Conservation (phyloP, 2,888 invertebrate species). For the Euplagia quadripunctaria region DNA sequence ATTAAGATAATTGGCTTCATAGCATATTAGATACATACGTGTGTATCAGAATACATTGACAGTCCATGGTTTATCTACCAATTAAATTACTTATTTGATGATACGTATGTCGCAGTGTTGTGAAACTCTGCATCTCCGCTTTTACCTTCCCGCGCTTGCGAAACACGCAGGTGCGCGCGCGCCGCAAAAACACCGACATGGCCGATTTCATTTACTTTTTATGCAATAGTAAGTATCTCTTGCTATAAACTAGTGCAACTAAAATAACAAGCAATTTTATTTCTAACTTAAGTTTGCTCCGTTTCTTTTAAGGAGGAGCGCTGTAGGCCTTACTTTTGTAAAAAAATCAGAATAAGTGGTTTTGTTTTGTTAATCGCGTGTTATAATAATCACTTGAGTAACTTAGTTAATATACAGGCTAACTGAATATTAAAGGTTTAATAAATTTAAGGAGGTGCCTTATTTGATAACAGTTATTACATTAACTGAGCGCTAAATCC, state of each 20-base stretch:
- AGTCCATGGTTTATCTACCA: constrained; percentile 18
- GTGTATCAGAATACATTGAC: background rate
- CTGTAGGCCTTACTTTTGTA: background rate
- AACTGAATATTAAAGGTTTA: background rate
- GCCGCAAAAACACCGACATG: constrained; percentile 83
- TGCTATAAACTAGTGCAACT: constrained; percentile 41
- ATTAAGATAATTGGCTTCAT: background rate
- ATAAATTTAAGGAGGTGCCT: background rate
- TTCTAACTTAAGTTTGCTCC: background rate
- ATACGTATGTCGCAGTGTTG: constrained; percentile 76
- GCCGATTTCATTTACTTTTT: constrained; percentile 84
- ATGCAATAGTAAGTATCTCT: constrained; percentile 75
- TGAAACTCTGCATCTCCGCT: constrained; percentile 85
- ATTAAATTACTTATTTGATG: constrained; percentile 40
- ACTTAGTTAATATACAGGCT: background rate
- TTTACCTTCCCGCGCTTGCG: constrained; percentile 86
- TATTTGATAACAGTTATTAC: background rate
- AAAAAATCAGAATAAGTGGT: background rate
- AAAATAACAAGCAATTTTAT: constrained; percentile 5
- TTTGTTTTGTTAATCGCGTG: background rate
- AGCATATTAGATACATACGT: too few relatives aligned
- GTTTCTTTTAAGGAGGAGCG: background rate
- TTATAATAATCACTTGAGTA: background rate
- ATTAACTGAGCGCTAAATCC: background rate
- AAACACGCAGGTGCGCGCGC: constrained; percentile 88